Base-by-base conservation (phyloP, 2,797 vertebrate species). In the Siniperca obscura region DNA sequence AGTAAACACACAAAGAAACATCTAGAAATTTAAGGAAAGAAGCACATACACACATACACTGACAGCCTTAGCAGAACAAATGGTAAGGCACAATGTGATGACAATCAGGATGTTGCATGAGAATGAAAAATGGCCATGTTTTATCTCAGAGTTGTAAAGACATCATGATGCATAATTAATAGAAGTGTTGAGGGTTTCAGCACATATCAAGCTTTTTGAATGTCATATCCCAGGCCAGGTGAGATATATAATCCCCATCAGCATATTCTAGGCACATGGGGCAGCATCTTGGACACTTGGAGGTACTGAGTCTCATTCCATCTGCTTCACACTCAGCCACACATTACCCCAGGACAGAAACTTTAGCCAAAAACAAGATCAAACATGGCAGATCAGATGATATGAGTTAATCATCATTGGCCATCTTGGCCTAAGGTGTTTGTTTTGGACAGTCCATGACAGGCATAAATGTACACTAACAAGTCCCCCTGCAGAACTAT, bases 1-100 rank as follows among this genome's bases (percentile, higher is more conserved):
- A 64, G 64, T 72, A 55, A 85, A 86, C 61, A 44, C 57, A 75
- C 64, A 81, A 46, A 68, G 46, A 78, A 66, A 62, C 27, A 78
- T 6, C 78, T 27, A 59, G 53, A 55, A 34, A 82, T 25, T 14
- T 55, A 44, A 75, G 64, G 53, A 68, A 48, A 83, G 60, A 57
- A 25, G 16, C 21, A 53, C 59, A 52, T 4, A 38, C 66, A 38
- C 21, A 48, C 50, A 40, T 34, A 75, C 19, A 38, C 10, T 13
- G 56, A 25, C 25, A 36, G 27, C 62, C 8, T 42, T 2, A 25
- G 48, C 27, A 76, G n/a, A 69, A 48, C 56, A 50, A 53, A 74
- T 34, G 25, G 14, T 56, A 11, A 25, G 4, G 36, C 12, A 38
- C 10, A 52, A 16, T 8, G n/a, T 14, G 22, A 52, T 42, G 71